Evolutionary conservation across 2,113 vertebrate species (phyloP), one percentile per base, ranked within the genome.

Genomic region (Lophochroa leadbeateri): DNA sequence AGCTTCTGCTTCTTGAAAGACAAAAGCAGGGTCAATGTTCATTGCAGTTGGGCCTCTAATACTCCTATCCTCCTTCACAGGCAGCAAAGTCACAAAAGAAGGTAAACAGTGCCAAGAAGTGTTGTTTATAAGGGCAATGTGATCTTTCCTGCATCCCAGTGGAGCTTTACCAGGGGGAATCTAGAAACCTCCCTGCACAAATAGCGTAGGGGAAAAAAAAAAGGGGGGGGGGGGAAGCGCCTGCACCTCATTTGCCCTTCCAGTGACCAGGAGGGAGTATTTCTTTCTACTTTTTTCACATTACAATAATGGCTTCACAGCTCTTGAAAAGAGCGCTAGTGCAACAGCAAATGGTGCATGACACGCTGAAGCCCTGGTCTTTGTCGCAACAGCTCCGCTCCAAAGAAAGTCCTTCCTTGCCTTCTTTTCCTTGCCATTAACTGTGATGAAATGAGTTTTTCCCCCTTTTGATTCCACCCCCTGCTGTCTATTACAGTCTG

Each of bases 241-340:
- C 72, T 94, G 95, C 98, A 98, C 98, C 98, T 98, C 98, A 97
- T 98, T 98, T 96, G 99, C 98, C 99, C 99, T 99, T 99, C 98
- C 97, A 96, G 96, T 98, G 97, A 98, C 98, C 98, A 98, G 96
- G 97, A 98, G 98, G 98, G 98, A 98, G 98, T 98, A 97, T 98
- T 98, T 98, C 98, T 98, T 98, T 98, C 98, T 97, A 97, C 96
- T 96, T 98, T 97, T 92, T 98, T 97, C 97, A 95, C 97, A 98
- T 98, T 98, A 98, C 97, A 98, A 98, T 98, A 98, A 98, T 97
- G 97, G 98, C 96, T 98, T 97, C 96, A 94, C 96, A 93, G 98
- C 98, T 96, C 98, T 97, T 97, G 98, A 98, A 97, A 97, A 96
- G 97, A 98, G 97, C 61, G 87, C 96, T 88, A 92, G 97, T 96